These are phyloP conservation scores for Cardiocondyla obscurior DNA, from an alignment of 1,140 invertebrate genomes.

Conservation along the genomic window DNA sequence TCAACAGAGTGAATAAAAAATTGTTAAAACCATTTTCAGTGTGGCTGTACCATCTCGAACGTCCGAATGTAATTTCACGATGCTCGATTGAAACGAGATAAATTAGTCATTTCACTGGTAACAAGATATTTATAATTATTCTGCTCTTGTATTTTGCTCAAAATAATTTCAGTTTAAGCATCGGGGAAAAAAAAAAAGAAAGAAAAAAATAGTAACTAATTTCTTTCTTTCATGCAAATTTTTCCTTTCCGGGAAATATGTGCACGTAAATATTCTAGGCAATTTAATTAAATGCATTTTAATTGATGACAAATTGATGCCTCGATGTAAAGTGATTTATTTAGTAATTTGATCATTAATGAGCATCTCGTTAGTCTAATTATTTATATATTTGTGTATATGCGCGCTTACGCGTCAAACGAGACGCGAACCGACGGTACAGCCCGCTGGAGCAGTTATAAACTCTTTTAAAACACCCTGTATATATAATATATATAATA, in stretches of 20 bases:
- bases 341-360: background rate
- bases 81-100: background rate
- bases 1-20: slow-evolving; percentile 81
- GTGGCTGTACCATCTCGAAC: slow-evolving; percentile 55
- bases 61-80: background rate
- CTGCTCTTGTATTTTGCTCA: background rate
- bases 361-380: background rate
- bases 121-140: background rate
- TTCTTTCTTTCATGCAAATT: background rate
- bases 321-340: background rate
- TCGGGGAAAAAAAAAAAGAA: too few species aligned
- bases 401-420: background rate
- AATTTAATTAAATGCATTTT: background rate
- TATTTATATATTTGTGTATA: background rate
- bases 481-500: slow-evolving; percentile 77
- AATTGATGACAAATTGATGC: background rate
- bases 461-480: slow-evolving; percentile 82
- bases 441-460: slow-evolving; percentile 74
- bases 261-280: background rate
- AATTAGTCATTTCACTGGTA: background rate
- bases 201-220: background rate
- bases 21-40: slow-evolving; percentile 76
- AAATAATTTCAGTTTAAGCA: background rate
- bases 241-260: background rate
- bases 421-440: slow-evolving; percentile 56